Evolutionary conservation across 2,113 vertebrate species (phyloP).

Genomic region (Heteronetta atricapilla): DNA sequence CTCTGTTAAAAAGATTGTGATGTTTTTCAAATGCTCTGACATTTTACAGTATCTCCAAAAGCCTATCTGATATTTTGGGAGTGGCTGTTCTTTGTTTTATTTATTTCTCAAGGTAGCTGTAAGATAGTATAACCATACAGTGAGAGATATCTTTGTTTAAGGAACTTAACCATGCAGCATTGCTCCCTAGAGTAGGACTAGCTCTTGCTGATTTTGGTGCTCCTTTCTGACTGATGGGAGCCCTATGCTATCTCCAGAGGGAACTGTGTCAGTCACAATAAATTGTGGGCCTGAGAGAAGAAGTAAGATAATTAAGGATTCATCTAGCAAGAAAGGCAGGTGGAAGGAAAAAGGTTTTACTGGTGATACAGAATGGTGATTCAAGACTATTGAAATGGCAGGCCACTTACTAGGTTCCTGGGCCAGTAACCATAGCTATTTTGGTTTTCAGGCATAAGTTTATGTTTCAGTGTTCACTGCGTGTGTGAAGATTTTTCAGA

Average conservation of each 20-base stretch:
- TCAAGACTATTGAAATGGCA: neutral
- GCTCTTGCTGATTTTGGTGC: neutral
- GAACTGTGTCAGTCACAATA: neutral
- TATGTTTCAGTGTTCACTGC: neutral
- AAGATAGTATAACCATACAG: neutral
- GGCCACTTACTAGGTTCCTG: neutral
- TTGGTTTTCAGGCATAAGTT: neutral
- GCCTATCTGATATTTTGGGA: neutral
- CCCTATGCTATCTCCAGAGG: fast-evolving
- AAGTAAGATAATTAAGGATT: neutral
- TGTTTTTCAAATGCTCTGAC: neutral
- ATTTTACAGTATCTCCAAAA: neutral
- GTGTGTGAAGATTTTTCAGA: neutral
- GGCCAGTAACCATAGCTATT: neutral
- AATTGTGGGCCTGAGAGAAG: neutral
- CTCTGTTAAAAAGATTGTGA: neutral
- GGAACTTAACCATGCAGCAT: neutral
- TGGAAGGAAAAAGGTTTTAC: neutral
- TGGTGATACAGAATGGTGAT: neutral
- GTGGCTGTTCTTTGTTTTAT: neutral
- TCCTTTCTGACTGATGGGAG: neutral
- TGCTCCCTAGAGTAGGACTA: neutral
- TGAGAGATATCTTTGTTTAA: neutral
- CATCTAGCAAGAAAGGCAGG: neutral
- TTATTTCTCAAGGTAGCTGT: neutral